Percentiles rank a stretch among this genome's conserved stretches.
phyloP scores from a whole-genome alignment of 2,888 invertebrate species.

The Heliconius hortense region DNA sequence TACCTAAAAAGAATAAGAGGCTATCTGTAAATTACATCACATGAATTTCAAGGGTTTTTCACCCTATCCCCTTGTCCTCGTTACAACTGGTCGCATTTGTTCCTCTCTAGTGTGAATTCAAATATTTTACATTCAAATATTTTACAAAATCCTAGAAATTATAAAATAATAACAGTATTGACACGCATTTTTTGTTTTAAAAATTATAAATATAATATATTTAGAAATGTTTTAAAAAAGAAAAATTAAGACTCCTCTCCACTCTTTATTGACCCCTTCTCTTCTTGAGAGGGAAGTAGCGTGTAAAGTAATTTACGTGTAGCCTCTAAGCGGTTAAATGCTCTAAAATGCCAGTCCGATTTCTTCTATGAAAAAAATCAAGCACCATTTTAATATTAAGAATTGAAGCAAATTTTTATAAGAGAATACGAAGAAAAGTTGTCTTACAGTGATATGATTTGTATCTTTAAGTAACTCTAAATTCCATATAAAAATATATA shows the following conservation, averaged over 20 bases:
- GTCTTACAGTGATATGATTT: slow-evolving; percentile 36
- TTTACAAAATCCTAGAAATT: background rate
- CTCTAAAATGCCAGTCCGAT: slow-evolving; percentile 74
- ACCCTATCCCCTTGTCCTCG: no score
- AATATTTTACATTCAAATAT: background rate
- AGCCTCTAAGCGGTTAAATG: slow-evolving; percentile 67
- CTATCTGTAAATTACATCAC: background rate
- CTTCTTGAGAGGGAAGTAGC: no score
- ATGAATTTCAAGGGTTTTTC: background rate
- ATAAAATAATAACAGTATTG: no score
- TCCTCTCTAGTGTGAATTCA: no score
- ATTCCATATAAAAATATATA: slow-evolving; percentile 38
- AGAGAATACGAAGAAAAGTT: slow-evolving; percentile 32
- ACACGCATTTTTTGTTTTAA: no score
- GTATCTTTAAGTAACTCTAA: slow-evolving; percentile 25
- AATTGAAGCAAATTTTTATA: slow-evolving; percentile 23
- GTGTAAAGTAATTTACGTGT: background rate
- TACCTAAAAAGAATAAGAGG: slow-evolving; percentile 38
- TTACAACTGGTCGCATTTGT: no score
- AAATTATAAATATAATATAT: no score
- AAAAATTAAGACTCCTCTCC: no score
- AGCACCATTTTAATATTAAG: slow-evolving; percentile 60
- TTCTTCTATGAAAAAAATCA: slow-evolving; percentile 52
- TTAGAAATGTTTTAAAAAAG: no score
- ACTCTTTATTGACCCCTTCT: no score